These are phyloP conservation scores for Hesperia comma DNA, from an alignment of 2,888 invertebrate species.

Conservation along the genomic window DNA sequence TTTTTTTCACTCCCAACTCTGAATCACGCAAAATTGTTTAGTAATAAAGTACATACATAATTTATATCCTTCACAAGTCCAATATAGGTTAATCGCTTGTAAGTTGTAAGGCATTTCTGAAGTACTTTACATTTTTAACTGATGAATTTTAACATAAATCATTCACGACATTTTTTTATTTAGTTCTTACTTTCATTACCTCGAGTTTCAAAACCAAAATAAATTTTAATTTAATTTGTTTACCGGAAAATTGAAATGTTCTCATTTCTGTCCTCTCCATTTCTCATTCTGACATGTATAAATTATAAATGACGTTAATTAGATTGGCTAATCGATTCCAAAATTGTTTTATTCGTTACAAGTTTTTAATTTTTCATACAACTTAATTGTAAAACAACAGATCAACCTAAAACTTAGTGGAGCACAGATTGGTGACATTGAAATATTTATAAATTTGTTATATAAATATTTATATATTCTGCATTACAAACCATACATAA, in stretches of 20 bases:
- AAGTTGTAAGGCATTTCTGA: conserved; percentile 1
- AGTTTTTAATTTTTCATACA: neutral
- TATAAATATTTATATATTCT: neutral
- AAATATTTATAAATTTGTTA: neutral
- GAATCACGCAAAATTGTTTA: neutral
- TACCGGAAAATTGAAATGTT: too few relatives aligned
- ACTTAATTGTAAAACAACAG: neutral
- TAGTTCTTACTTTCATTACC: neutral
- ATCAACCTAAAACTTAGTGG: neutral
- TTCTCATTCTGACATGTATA: too few relatives aligned
- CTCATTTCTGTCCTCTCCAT: too few relatives aligned
- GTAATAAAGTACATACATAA: neutral
- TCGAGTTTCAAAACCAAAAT: neutral
- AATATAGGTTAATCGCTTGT: neutral
- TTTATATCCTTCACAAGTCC: neutral
- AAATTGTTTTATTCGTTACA: neutral
- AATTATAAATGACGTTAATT: too few relatives aligned
- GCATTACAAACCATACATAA: conserved; percentile 1
- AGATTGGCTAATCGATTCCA: too few relatives aligned
- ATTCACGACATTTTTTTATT: neutral
- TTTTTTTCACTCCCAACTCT: neutral
- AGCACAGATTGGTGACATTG: neutral
- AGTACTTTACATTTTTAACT: too few relatives aligned
- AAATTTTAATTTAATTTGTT: too few relatives aligned
- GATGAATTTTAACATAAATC: too few relatives aligned